Percentiles rank a stretch among this genome's conserved stretches.
Evolutionary conservation across 2,888 invertebrate genomes (phyloP).

Genomic region (Ochropleura leucogaster): DNA sequence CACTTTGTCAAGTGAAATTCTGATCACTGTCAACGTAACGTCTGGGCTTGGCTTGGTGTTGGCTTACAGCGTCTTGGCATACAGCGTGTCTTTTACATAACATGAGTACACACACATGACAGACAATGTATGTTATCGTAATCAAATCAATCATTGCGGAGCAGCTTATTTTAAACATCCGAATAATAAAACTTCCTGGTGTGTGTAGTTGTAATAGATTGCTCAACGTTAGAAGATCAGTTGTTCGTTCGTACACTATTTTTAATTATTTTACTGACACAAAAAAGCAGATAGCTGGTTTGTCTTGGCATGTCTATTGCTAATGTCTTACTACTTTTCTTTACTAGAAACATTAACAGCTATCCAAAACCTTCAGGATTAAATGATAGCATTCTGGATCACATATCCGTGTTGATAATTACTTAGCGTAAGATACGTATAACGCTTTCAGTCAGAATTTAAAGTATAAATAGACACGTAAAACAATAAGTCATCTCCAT

Average conservation of each 20-base stretch:
- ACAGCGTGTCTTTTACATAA: slow-evolving; percentile 36
- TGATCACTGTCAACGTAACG: slow-evolving; percentile 67
- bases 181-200: neutral
- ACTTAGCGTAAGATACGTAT: neutral
- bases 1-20: slow-evolving; percentile 74
- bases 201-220: neutral
- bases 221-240: neutral
- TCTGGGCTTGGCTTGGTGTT: slow-evolving; percentile 36
- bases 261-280: neutral
- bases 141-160: neutral
- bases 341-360: neutral
- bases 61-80: no score
- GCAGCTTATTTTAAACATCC: neutral
- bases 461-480: slow-evolving; percentile 13
- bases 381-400: neutral
- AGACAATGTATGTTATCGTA: slow-evolving; percentile 4
- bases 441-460: neutral
- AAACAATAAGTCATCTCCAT: slow-evolving; percentile 15
- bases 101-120: neutral
- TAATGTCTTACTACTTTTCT: neutral
- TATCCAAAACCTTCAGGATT: neutral
- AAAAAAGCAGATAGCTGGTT: neutral
- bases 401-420: neutral
- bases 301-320: neutral
- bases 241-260: neutral